These are phyloP conservation scores for Virgularia gustaviana DNA, from an alignment of 92 coral and sea anemone genomes.

Conservation along the genomic window DNA sequence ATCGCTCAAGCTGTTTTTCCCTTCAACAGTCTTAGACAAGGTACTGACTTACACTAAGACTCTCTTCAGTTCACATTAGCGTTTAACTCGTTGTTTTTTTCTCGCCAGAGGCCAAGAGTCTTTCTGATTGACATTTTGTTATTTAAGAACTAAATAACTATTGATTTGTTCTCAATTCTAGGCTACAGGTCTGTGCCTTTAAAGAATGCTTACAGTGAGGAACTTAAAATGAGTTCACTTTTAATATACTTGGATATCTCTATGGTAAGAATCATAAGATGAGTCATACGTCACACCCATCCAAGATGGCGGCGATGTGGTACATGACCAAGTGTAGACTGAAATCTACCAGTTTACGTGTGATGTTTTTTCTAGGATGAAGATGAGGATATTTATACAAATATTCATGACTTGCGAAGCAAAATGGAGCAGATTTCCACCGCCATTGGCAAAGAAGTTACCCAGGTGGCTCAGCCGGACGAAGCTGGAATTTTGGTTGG, in stretches of 20 bases:
- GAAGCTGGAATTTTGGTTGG: not conserved
- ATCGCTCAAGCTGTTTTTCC: constrained; percentile 96
- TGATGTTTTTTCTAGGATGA: constrained; percentile 85
- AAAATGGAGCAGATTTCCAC: constrained; percentile 80
- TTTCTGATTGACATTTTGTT: not conserved
- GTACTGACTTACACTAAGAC: too few relatives aligned
- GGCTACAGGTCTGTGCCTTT: constrained; percentile 94
- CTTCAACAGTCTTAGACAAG: constrained; percentile 75
- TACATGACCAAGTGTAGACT: too few relatives aligned
- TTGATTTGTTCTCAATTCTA: constrained; percentile 29
- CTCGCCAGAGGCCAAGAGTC: not conserved
- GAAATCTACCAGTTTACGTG: too few relatives aligned
- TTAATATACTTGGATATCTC: constrained; percentile 72
- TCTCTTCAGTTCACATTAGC: not conserved
- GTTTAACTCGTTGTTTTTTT: not conserved
- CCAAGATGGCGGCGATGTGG: not conserved
- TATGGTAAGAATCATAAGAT: constrained; percentile 53
- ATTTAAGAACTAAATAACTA: too few relatives aligned
- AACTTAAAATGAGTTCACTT: constrained; percentile 69
- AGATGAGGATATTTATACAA: constrained; percentile 88
- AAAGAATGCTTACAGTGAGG: constrained; percentile 86
- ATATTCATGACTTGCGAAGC: constrained; percentile 90
- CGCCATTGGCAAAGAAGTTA: constrained; percentile 54
- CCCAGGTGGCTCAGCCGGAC: not conserved
- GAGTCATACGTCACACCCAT: not conserved